These are phyloP conservation scores for Zhuqinia jingwanae DNA, from an alignment of 2,888 invertebrate genomes.

Conservation along the genomic window DNA sequence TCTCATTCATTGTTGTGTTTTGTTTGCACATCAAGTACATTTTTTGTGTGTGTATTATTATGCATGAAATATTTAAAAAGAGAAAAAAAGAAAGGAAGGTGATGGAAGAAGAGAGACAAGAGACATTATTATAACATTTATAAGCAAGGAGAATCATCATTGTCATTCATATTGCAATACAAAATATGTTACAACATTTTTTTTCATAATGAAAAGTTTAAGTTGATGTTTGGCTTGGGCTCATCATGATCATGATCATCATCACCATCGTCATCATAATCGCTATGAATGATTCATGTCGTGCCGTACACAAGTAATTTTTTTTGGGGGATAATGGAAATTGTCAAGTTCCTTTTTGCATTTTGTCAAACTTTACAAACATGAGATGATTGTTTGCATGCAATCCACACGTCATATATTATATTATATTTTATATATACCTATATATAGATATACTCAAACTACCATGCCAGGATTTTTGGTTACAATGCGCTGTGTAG, in stretches of 20 bases:
- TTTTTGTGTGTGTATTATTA: neutral
- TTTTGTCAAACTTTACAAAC: constrained; percentile 44
- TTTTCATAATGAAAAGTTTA: constrained; percentile 42
- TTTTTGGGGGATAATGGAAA: constrained; percentile 58
- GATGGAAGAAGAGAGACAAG: constrained; percentile 13
- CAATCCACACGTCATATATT: constrained; percentile 10
- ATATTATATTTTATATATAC: no score
- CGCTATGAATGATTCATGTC: no score
- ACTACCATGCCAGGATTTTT: no score
- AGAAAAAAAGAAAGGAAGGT: constrained; percentile 44
- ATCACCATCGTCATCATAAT: no score
- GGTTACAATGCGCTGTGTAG: no score
- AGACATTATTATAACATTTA: neutral
- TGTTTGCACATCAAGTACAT: neutral
- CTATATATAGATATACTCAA: no score
- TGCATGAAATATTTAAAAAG: constrained; percentile 27
- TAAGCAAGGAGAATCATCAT: constrained; percentile 41
- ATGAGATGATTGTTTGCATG: constrained; percentile 37
- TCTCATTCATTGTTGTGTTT: neutral
- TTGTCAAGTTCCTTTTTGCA: constrained; percentile 67
- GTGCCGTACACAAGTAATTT: neutral
- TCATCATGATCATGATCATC: constrained; percentile 15
- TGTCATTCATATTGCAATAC: constrained; percentile 37
- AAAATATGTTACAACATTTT: constrained; percentile 53
- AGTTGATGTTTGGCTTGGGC: constrained; percentile 59